Evolutionary conservation across 2,888 invertebrate genomes (phyloP).

Genomic region (Icerya purchasi): DNA sequence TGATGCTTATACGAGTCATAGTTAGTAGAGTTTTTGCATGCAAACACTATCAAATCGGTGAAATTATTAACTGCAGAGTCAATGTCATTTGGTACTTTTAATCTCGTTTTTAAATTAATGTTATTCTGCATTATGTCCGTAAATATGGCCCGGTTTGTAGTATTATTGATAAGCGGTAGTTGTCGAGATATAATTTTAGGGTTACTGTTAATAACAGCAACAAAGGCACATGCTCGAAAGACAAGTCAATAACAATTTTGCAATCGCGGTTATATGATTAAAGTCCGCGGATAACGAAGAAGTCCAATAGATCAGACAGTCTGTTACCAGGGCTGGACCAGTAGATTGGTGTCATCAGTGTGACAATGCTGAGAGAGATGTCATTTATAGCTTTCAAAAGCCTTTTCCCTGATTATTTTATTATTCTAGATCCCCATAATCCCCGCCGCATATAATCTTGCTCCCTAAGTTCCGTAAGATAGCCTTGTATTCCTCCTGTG

Average conservation of each 20-base stretch:
- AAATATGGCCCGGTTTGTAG: slow-evolving; percentile 6
- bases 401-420: neutral
- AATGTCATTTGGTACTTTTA: slow-evolving; percentile 8
- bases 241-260: neutral
- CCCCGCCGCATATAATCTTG: neutral
- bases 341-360: neutral
- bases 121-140: neutral
- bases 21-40: neutral
- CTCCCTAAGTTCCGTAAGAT: neutral
- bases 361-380: neutral
- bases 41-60: neutral
- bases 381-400: neutral
- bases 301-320: neutral
- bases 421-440: neutral
- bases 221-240: neutral
- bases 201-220: neutral
- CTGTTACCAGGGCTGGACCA: neutral
- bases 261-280: neutral
- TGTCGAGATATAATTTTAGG: neutral
- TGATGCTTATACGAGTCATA: neutral
- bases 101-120: slow-evolving; percentile 6
- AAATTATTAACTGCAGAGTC: slow-evolving; percentile 3
- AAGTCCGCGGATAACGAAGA: neutral
- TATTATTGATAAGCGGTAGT: neutral
- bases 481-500: neutral